Conservation (phyloP, 2,113 vertebrate genomes). For the Scolopax mira region DNA sequence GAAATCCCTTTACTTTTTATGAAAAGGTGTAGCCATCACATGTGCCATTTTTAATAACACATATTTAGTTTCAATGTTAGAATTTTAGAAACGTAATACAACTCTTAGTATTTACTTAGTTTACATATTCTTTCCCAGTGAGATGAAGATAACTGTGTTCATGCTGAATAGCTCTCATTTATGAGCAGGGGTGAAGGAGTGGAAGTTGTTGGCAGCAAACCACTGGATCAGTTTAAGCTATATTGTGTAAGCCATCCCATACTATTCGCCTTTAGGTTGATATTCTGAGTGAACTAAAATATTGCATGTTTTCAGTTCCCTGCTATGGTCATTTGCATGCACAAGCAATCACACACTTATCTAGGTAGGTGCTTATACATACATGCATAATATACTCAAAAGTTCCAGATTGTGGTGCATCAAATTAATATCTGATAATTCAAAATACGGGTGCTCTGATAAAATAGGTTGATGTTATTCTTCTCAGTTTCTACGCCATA, state of each 20-base stretch:
- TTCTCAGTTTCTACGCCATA: not conserved
- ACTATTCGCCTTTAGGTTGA: not conserved
- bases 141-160: not conserved
- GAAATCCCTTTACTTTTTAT: not conserved
- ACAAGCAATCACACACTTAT: not conserved
- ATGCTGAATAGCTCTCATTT: not conserved
- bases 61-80: not conserved
- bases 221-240: not conserved
- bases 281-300: not conserved
- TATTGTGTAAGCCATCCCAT: not conserved
- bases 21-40: not conserved
- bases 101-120: not conserved
- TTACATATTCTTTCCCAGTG: not conserved
- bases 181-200: not conserved
- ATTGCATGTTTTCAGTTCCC: not conserved
- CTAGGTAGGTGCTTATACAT: not conserved
- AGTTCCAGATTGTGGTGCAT: not conserved
- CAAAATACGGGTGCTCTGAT: not conserved
- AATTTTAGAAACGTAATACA: not conserved
- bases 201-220: not conserved
- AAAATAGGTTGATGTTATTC: not conserved
- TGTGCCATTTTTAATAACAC: not conserved
- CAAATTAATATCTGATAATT: not conserved
- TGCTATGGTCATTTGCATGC: not conserved
- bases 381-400: rapidly evolving